Evolutionary conservation across 2,797 vertebrate genomes (phyloP).

Genomic region (Thripadectes ignobilis): DNA sequence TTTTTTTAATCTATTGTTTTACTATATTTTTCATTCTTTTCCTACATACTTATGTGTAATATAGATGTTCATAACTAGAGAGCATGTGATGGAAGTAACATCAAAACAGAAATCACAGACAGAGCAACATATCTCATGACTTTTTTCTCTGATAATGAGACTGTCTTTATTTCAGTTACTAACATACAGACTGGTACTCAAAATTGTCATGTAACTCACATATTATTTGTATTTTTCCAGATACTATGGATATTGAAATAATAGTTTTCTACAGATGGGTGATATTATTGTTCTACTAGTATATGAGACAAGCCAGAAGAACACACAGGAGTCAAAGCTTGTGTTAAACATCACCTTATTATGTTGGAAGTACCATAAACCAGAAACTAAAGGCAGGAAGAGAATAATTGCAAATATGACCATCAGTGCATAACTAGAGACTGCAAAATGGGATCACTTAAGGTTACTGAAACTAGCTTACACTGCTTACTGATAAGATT

Average conservation of each 20-base stretch:
- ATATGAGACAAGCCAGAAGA: neutral
- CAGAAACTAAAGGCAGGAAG: neutral
- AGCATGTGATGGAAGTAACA: neutral
- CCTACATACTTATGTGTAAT: neutral
- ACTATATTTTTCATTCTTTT: neutral
- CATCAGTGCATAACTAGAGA: neutral
- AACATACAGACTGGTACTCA: neutral
- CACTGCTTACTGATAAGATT: neutral
- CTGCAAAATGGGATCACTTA: neutral
- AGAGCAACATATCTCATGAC: neutral
- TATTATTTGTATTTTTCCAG: neutral
- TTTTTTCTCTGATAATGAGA: neutral
- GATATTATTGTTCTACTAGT: neutral
- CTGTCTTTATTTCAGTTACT: neutral
- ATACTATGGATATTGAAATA: neutral
- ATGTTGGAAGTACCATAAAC: neutral
- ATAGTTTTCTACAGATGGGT: neutral
- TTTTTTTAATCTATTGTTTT: neutral
- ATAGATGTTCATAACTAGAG: neutral
- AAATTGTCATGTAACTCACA: neutral
- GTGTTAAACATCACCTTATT: neutral
- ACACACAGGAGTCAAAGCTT: neutral
- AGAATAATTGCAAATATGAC: neutral
- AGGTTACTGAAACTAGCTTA: neutral
- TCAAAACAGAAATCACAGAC: neutral